Evolutionary conservation across 2,797 vertebrate genomes (phyloP).

Genomic region (Artibeus jamaicensis): DNA sequence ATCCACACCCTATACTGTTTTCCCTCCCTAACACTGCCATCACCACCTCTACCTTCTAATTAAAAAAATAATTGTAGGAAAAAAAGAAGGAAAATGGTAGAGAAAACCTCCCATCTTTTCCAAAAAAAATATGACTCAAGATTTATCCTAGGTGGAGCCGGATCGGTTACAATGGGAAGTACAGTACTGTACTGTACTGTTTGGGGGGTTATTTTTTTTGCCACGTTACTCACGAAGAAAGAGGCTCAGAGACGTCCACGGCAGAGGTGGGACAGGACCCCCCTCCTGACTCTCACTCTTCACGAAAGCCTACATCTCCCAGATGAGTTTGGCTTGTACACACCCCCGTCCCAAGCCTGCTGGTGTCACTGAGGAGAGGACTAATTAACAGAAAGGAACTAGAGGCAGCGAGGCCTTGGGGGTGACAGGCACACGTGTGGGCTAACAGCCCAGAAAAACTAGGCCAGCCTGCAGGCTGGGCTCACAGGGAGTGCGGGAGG

Average conservation of each 20-base stretch:
- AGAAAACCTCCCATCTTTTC: neutral
- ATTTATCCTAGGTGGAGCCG: neutral
- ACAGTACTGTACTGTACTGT: neutral
- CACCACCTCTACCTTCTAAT: neutral
- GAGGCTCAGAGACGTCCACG: neutral
- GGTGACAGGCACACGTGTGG: neutral
- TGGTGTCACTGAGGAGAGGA: neutral
- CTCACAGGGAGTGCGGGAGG: neutral
- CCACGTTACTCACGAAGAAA: neutral
- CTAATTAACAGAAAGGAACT: neutral
- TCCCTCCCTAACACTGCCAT: neutral
- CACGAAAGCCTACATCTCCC: neutral
- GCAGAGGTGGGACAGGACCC: neutral
- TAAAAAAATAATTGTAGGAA: neutral
- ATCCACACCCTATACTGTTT: neutral
- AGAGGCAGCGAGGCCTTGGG: neutral
- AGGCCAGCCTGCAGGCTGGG: neutral
- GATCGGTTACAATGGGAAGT: neutral
- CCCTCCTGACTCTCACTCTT: neutral
- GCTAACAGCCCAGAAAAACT: neutral
- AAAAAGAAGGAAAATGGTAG: neutral
- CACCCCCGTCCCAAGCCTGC: neutral
- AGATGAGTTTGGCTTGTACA: neutral
- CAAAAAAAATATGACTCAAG: neutral
- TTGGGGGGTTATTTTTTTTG: neutral